phyloP scores from a whole-genome alignment of 2,113 vertebrate species.

The Vimba vimba region DNA sequence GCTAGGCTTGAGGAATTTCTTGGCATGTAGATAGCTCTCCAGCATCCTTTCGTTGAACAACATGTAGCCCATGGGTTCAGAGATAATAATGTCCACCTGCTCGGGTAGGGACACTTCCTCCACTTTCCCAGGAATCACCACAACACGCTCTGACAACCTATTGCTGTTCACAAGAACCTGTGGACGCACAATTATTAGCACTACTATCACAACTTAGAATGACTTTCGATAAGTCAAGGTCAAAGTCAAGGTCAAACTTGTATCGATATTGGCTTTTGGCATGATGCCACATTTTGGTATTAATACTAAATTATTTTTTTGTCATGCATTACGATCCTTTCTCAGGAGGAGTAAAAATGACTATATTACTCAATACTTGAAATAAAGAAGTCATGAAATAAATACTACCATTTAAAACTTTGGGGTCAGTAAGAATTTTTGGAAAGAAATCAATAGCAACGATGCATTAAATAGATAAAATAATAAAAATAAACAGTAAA shows the following conservation, averaged over 20 bases:
- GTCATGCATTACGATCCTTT: not conserved
- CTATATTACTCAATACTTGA: no score
- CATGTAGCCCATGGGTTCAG: constrained; percentile 98
- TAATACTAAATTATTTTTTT: not conserved
- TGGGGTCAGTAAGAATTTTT: not conserved
- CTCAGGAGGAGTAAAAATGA: not conserved
- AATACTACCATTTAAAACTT: not conserved
- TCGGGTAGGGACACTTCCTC: constrained; percentile 92
- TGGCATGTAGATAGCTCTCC: constrained; percentile 96
- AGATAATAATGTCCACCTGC: constrained; percentile 97
- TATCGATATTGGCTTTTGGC: not conserved
- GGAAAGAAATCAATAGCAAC: not conserved
- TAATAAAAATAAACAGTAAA: not conserved
- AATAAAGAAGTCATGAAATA: not conserved
- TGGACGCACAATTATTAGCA: not conserved
- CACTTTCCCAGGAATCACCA: constrained; percentile 94
- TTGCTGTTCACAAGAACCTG: constrained; percentile 95
- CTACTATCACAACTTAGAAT: not conserved
- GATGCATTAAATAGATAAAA: not conserved
- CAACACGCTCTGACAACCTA: constrained; percentile 87
- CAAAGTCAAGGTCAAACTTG: not conserved
- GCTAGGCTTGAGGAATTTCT: constrained; percentile 92
- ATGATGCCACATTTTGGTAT: not conserved
- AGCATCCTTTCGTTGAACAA: constrained; percentile 97
- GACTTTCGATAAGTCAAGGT: not conserved